These are phyloP conservation scores for Acanthopleura granulata DNA, from an alignment of 2,888 invertebrate species.

Conservation along the genomic window DNA sequence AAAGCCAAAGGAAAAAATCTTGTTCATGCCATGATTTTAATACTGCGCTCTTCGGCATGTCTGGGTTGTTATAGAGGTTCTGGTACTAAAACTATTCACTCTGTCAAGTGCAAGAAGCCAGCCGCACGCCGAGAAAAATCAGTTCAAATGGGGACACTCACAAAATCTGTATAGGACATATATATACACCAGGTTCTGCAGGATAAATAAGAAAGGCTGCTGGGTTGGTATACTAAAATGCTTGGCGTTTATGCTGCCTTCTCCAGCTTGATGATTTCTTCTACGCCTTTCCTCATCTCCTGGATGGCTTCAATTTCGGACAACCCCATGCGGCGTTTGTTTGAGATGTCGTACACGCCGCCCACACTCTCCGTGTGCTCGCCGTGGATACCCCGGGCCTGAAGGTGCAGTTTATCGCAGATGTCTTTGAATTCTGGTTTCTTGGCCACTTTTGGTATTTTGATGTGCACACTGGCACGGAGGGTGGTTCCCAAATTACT, in stretches of 20 bases:
- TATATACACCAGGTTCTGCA: no score
- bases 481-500: conserved; percentile 90
- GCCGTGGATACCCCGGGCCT: conserved; percentile 73
- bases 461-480: conserved; percentile 94
- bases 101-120: no score
- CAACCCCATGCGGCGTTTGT: conserved; percentile 60
- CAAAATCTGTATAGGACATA: no score
- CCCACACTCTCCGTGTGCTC: conserved; percentile 61
- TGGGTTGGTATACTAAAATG: no score
- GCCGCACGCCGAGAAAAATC: no score
- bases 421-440: conserved; percentile 82
- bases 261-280: conserved; percentile 54
- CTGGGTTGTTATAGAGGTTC: no score
- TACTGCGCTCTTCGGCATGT: no score
- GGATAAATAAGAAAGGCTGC: no score
- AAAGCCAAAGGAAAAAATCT: no score
- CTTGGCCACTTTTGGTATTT: conserved; percentile 81
- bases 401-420: conserved; percentile 83
- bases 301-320: conserved; percentile 57
- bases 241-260: conserved; percentile 25
- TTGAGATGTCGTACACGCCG: conserved; percentile 63
- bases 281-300: conserved; percentile 57
- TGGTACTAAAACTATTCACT: no score
- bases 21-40: no score
- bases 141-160: no score